Base-by-base conservation (phyloP, 1,140 invertebrate species). In the Antheraea mylitta region DNA sequence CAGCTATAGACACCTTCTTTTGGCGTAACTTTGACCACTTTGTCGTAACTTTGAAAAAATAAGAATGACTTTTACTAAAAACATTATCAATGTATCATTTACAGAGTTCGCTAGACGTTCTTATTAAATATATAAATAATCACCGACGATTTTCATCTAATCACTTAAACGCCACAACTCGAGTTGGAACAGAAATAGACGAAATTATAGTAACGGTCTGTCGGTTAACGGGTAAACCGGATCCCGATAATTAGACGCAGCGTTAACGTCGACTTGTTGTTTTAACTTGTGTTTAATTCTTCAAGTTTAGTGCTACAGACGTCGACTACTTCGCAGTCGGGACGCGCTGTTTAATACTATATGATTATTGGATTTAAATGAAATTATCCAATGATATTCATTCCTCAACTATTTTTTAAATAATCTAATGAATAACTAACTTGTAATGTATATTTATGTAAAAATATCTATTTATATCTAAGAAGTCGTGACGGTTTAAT, bases 161-260 rank as follows among this genome's bases (percentile, higher is more conserved):
- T 71, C 64, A 63, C 59, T 66, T 66, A 67, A 68, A 58, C 11
- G 38, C 36, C 53, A 64, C 60, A 60, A 22, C 37, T 19, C 58
- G 30, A 68, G 66, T 59, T 13, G 37, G 38, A 53, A 53, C 16
- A 53, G 45, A 53, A 53, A 53, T 53, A 53, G 45, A 53, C 45
- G 45, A 53, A 53, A 53, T 53, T 53, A 53, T 53, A 61, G 66
- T 78, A 78, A 78, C 74, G 74, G 74, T 75, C 45, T 62, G 48
- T 63, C 64, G 53, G 68, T 65, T 72, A 75, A 77, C 73, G 64
- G 72, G 59, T 53, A 70, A 74, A 76, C 74, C 72, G 74, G 74
- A 78, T 69, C 66, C 64, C 30, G 64, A 67, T 75, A 70, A 76
- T 78, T 76, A 76, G 58, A 66, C 71, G 68, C 48, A 64, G 48